Percentiles rank a stretch among this genome's conserved stretches.
Evolutionary conservation across 37 sponge, comb jelly and placozoan species (phyloP).

Genomic region (Haliclona indistincta): DNA sequence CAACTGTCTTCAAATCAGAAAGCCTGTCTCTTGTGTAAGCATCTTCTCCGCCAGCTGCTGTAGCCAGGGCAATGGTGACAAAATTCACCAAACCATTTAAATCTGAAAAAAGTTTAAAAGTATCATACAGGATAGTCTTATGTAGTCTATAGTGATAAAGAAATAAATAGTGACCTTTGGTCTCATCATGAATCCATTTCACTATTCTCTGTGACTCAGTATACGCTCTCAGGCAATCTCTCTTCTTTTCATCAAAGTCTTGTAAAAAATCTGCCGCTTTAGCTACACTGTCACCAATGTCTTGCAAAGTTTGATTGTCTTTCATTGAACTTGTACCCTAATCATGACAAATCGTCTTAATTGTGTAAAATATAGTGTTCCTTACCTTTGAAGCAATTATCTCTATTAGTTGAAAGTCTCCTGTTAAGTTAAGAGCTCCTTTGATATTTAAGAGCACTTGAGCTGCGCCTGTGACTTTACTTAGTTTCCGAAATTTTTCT

Average conservation of each 20-base stretch:
- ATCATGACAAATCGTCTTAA: too few relatives aligned
- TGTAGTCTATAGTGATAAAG: too few relatives aligned
- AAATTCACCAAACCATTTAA: slow-evolving; percentile 52
- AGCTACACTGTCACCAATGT: slow-evolving; percentile 8
- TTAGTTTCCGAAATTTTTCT: too few relatives aligned
- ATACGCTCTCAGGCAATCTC: slow-evolving; percentile 32
- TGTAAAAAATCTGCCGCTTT: slow-evolving; percentile 34
- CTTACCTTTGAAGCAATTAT: too few relatives aligned
- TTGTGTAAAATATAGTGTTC: too few relatives aligned
- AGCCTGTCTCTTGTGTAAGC: slow-evolving; percentile 53
- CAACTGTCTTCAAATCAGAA: slow-evolving; percentile 55
- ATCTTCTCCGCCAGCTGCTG: slow-evolving; percentile 66
- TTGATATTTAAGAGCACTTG: too few relatives aligned
- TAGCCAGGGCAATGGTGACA: slow-evolving; percentile 65
- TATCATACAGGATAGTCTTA: too few relatives aligned
- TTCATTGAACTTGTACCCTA: too few relatives aligned
- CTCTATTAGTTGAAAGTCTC: too few relatives aligned
- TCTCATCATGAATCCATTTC: slow-evolving; percentile 49
- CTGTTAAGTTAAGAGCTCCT: too few relatives aligned
- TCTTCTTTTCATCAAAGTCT: slow-evolving; percentile 10
- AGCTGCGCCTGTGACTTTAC: too few relatives aligned
- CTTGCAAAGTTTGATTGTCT: slow-evolving; percentile 22
- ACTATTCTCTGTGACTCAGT: slow-evolving; percentile 27
- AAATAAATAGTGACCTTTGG: too few relatives aligned
- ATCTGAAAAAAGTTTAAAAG: slow-evolving; percentile 35